phyloP scores from a whole-genome alignment of 64 coral and sea anemone species.

The Hydrozoanthus tunicans region DNA sequence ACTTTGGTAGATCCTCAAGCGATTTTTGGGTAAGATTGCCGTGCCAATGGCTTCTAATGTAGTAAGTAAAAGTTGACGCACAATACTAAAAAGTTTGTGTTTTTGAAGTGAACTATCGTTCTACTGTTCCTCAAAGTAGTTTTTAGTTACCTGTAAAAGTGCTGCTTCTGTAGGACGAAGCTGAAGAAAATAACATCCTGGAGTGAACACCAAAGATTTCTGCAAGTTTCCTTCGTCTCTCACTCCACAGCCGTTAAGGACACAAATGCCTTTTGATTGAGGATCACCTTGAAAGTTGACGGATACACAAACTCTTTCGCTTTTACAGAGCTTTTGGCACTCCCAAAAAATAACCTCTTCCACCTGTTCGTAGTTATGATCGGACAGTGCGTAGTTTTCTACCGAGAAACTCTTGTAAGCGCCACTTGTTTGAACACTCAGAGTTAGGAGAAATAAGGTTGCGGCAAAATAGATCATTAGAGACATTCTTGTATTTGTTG shows the following conservation, averaged over 20 bases:
- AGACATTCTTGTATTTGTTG: slow-evolving; percentile 4
- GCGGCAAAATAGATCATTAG: not conserved
- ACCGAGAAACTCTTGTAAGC: not conserved
- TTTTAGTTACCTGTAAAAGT: not conserved
- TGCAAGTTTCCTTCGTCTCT: slow-evolving; percentile 7
- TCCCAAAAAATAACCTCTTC: not conserved
- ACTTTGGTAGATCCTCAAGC: no score
- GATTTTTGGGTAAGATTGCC: no score
- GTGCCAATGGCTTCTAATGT: no score
- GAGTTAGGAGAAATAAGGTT: not conserved
- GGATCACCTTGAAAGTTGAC: not conserved
- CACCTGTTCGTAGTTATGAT: not conserved
- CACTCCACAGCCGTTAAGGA: not conserved
- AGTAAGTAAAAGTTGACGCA: no score
- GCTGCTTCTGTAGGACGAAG: slow-evolving; percentile 1
- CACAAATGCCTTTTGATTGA: not conserved
- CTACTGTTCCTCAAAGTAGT: not conserved
- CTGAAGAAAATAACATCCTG: not conserved
- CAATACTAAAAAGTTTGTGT: no score
- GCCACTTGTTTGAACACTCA: not conserved
- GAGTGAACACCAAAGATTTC: not conserved
- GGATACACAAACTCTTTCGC: not conserved
- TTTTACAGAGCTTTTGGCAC: slow-evolving; percentile 5
- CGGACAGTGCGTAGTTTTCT: not conserved
- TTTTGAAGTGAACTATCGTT: no score